Evolutionary conservation across 1,140 invertebrate genomes (phyloP), one percentile per base, ranked within the genome.

Genomic region (Myzus persicae): DNA sequence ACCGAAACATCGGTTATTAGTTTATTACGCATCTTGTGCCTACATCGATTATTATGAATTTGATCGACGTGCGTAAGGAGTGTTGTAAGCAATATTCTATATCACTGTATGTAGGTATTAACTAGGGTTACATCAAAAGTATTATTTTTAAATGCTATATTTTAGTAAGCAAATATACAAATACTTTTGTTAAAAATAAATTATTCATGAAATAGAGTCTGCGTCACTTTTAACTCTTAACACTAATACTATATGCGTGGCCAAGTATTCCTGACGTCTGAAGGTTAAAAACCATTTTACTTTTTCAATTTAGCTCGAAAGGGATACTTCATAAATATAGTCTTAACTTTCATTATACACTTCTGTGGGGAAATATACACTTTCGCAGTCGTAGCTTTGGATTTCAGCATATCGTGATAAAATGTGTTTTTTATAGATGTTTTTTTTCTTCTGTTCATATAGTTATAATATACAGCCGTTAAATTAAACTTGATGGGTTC

Each of bases 171-270:
- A 40, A 26, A n/a, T 91, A 67, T 76, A 54, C 24, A 81, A 76
- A n/a, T 42, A 82, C 42, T 91, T 82, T 91, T 91, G 44, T 91
- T 82, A 82, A 82, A 92, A 92, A 92, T 84, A 92, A 92, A 82
- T 84, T 38, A 82, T 92, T 92, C n/a, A 48, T 26, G 44, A 36
- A 92, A 38, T 26, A 48, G 24, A 44, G 44, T 84, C 44, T 84
- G 42, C 67, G 26, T 40, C 46, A 54, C 48, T 54, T 51, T 51
- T 44, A 85, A 59, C 4, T 20, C 9, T 59, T 14, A 67, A 91
- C 31, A 76, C 51, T n/a, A 26, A 36, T 36, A 84, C 24, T 87
- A 87, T 76, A n/a, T 59, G 11, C 24, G 24, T 40, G 90, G 38
- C 59, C 40, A 54, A 76, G 59, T 85, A 85, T 40, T 92, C 24